Base-by-base conservation (phyloP, 1,140 invertebrate species). In the Ooceraea biroi region DNA sequence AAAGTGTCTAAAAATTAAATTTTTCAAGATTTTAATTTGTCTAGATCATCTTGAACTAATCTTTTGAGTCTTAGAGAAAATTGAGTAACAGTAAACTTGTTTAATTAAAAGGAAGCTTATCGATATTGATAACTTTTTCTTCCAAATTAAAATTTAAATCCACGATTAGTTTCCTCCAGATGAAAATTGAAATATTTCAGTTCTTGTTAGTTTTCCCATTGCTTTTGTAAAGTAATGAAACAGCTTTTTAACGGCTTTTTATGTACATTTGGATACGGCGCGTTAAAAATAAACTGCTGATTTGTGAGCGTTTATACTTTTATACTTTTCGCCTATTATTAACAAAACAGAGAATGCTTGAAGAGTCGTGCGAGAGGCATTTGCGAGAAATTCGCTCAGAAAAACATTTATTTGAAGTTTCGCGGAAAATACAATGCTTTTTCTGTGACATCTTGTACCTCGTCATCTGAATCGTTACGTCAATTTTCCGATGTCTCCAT, bases 401-500 rank as follows among this genome's bases (percentile, higher is more conserved):
- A n/a, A 41, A n/a, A n/a, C 2, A n/a, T 57, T 3, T 14, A 73
- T 44, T 17, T 2, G 27, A 73, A 60, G 8, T 58, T 25, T 17
- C 12, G 19, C 11, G 12, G 19, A 27, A 22, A 17, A 61, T 19
- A 3, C 11, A 17, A n/a, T 22, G 17, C 7, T 65, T 36, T 36
- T 50, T 63, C 27, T n/a, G 30, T 1, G 44, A 19, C 27, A 63
- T 7, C 12, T 14, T 14, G 25, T n/a, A n/a, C 36, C 7, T 36
- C 36, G 7, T 36, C 30, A 36, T 17, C 63, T 76, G 46, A 65
- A 1, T 25, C 27, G 52, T 66, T 66, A 66, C 12, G 60, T 50
- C 19, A 77, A 77, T 66, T 77, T 65, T 19, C 22, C 22, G 19
- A 61, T 76, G n/a, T 66, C 30, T 77, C 14, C 30, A 36, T 10